A percentile compares a stretch with the other conserved stretches of the same genome.
Conservation (phyloP, 37 sponge, comb jelly and placozoan species). For the Tethya wilhelma region DNA sequence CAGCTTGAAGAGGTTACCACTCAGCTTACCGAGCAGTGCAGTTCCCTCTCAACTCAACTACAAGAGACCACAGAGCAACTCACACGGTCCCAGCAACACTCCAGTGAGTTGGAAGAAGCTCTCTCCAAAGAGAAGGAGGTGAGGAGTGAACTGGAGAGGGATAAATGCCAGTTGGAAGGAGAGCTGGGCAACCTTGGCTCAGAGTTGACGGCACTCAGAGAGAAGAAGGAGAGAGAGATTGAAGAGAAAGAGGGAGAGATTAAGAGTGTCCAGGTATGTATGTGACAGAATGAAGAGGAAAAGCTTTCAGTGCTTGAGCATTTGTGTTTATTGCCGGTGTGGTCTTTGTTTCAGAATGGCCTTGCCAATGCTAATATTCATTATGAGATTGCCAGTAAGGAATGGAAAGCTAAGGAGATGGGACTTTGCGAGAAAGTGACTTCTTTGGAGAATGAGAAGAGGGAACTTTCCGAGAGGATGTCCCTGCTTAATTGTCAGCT, state of each 20-base stretch:
- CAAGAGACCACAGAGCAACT: neutral
- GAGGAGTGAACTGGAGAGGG: too few relatives aligned
- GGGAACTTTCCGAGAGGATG: neutral
- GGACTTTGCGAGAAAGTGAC: neutral
- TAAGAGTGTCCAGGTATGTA: neutral
- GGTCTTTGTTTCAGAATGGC: too few relatives aligned
- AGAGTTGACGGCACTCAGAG: neutral
- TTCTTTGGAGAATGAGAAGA: slow-evolving; percentile 12
- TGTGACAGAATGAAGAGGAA: neutral
- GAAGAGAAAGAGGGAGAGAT: slow-evolving; percentile 9
- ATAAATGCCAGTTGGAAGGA: neutral
- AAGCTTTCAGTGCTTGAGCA: too few relatives aligned
- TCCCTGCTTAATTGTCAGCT: neutral
- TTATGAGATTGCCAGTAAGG: neutral
- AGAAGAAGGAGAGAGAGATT: neutral
- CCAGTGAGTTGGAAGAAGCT: neutral
- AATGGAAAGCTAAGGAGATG: slow-evolving; percentile 17
- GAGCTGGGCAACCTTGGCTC: neutral
- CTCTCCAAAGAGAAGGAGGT: neutral
- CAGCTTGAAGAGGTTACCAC: neutral
- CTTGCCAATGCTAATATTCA: too few relatives aligned
- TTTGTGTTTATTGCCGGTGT: too few relatives aligned
- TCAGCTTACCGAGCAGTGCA: neutral
- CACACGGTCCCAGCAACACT: neutral
- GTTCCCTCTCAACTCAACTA: neutral